Evolutionary conservation across 1,140 invertebrate species (phyloP).

Genomic region (Panagrolaimus sp.): DNA sequence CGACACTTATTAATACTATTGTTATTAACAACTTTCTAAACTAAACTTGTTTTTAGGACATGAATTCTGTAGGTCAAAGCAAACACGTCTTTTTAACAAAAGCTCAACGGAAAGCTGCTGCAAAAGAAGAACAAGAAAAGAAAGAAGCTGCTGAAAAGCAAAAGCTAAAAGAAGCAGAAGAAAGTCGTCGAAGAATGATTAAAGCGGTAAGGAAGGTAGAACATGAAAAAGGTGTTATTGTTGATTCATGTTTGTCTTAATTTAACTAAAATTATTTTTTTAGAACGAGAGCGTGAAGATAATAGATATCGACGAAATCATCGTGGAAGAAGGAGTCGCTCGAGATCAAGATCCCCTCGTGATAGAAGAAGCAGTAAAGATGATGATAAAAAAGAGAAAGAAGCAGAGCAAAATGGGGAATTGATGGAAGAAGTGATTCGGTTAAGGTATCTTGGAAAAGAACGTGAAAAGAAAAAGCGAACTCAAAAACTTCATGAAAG

Average conservation of each 20-base stretch:
- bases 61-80: no score
- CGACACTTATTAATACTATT: no score
- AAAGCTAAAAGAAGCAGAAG: slow-evolving; percentile 68
- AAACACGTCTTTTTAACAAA: not conserved
- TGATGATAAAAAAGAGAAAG: not conserved
- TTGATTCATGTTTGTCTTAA: not conserved
- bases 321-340: not conserved
- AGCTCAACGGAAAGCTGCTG: not conserved
- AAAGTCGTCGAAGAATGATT: slow-evolving; percentile 64
- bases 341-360: not conserved
- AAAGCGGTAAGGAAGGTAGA: not conserved
- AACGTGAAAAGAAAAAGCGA: slow-evolving; percentile 8
- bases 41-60: no score
- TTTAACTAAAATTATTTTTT: not conserved
- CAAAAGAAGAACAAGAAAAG: not conserved
- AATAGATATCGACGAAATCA: not conserved
- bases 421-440: not conserved
- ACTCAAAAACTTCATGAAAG: slow-evolving; percentile 74
- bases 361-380: not conserved
- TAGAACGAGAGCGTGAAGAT: slow-evolving; percentile 12
- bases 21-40: no score
- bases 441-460: not conserved
- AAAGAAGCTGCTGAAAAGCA: slow-evolving; percentile 60
- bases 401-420: slow-evolving; percentile 1
- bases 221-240: not conserved